Base-by-base conservation (phyloP, 2,888 invertebrate species). In the Drosophila testacea region DNA sequence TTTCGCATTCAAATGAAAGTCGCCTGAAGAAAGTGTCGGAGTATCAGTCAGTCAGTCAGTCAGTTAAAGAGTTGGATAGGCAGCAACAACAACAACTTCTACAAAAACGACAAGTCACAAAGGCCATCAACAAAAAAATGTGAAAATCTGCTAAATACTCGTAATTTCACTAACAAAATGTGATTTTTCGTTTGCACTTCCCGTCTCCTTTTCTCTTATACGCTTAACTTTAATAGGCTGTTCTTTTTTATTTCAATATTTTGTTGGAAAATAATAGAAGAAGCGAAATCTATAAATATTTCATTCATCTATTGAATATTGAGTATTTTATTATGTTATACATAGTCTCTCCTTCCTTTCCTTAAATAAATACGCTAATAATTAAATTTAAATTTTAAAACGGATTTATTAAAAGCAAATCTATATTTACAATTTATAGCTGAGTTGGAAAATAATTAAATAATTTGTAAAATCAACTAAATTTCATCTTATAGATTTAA, bases 1-100 rank as follows among this genome's bases (percentile, higher is more conserved):
- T 61, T 69, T 69, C 75, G 64, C 64, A 70, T 61, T 54, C 41
- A 57, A 77, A 62, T 60, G 78, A 76, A 77, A 77, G 76, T 55
- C 55, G 55, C 59, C 51, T 41, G 47, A 76, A 77, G 76, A 77
- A 77, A 77, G 76, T 59, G 66, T 41, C 46, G 50, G 52, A 44
- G 46, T 41, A 34, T 42, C 64, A 64, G 16, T 56, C 52, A 50
- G 34, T 52, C 61, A 57, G 28, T 44, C 52, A 63, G 50, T 39
- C 66, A 65, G 22, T 42, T 42, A 16, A 59, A 51, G 28, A 42
- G 38, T 41, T 34, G 44, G 41, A 41, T 32, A 51, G 52, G 11
- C 22, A 42, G 30, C 56, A 63, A 68, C 39, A 55, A 30, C 16
- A 36, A 6, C 27, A 6, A 22, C 22, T 22, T 3, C 7, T 41